Percentiles rank a stretch among this genome's conserved stretches.
Conservation (phyloP, 1,140 invertebrate species). For the Drosophila elegans region DNA sequence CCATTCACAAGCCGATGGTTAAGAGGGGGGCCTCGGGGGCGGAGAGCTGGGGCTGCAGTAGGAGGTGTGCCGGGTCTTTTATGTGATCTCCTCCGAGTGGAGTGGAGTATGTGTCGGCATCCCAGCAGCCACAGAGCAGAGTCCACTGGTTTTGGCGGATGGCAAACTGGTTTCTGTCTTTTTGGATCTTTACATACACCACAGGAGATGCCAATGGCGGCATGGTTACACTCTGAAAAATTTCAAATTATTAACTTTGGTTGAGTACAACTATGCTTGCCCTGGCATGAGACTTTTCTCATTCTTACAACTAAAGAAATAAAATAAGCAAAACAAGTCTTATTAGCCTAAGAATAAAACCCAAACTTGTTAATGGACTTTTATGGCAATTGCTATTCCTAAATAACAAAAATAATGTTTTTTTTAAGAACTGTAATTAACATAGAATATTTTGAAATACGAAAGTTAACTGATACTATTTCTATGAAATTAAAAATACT, state of each 20-base stretch:
- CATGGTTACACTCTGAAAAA: conserved; percentile 23
- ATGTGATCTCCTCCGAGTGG: conserved; percentile 72
- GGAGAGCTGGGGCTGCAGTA: conserved; percentile 15
- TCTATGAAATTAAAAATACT: no score
- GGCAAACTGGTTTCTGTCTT: conserved; percentile 70
- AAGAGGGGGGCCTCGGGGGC: conserved; percentile 17
- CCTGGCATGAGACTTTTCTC: no score
- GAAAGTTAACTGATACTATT: no score
- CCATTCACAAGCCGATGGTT: conserved; percentile 68
- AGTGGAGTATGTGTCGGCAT: conserved; percentile 76
- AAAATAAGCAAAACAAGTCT: no score
- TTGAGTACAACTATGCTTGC: no score
- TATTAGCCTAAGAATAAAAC: no score
- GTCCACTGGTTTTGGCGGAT: conserved; percentile 75
- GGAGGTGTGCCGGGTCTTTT: conserved; percentile 78
- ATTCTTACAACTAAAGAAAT: no score
- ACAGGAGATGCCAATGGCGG: conserved; percentile 56
- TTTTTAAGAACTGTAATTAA: no score
- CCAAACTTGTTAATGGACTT: no score
- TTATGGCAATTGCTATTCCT: no score
- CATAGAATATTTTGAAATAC: no score
- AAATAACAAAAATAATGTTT: no score
- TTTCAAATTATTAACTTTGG: background rate
- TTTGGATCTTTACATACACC: conserved; percentile 54
- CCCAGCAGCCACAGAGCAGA: conserved; percentile 55